phyloP scores from a whole-genome alignment of 2,113 vertebrate species.

The Anoplopoma fimbria region DNA sequence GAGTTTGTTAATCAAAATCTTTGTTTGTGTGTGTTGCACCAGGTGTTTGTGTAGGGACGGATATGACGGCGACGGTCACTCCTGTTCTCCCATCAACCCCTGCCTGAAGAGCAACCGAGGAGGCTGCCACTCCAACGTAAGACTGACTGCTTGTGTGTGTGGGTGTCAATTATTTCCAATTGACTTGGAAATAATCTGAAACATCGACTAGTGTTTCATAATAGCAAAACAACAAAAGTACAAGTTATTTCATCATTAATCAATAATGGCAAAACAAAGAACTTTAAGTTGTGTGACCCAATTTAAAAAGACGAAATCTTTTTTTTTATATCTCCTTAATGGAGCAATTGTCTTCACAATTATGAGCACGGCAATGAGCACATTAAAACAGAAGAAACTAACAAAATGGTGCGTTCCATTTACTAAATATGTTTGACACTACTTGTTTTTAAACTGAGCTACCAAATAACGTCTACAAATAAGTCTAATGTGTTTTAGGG shows the following conservation, averaged over 20 bases:
- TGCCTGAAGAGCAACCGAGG: constrained; percentile 86
- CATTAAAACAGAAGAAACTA: too few relatives aligned
- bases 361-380: too few relatives aligned
- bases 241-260: not conserved
- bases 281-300: too few relatives aligned
- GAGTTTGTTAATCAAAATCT: not conserved
- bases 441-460: too few relatives aligned
- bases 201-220: not conserved
- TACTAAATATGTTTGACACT: too few relatives aligned
- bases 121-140: constrained; percentile 91
- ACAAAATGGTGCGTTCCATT: too few relatives aligned
- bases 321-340: not conserved
- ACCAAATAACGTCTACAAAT: too few relatives aligned
- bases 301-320: too few relatives aligned
- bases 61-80: constrained; percentile 90
- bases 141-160: constrained; percentile 35
- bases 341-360: not conserved
- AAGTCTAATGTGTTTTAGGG: too few relatives aligned
- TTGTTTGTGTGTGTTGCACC: constrained; percentile 17
- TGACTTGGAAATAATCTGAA: not conserved
- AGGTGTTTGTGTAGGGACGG: constrained; percentile 82
- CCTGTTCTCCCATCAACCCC: constrained; percentile 86
- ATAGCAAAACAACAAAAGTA: too few relatives aligned
- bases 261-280: not conserved
- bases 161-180: not conserved